Percentiles rank a stretch among this genome's conserved stretches.
These are phyloP conservation scores for Tanypteryx hageni DNA, from an alignment of 2,888 invertebrate species.

Conservation along the genomic window DNA sequence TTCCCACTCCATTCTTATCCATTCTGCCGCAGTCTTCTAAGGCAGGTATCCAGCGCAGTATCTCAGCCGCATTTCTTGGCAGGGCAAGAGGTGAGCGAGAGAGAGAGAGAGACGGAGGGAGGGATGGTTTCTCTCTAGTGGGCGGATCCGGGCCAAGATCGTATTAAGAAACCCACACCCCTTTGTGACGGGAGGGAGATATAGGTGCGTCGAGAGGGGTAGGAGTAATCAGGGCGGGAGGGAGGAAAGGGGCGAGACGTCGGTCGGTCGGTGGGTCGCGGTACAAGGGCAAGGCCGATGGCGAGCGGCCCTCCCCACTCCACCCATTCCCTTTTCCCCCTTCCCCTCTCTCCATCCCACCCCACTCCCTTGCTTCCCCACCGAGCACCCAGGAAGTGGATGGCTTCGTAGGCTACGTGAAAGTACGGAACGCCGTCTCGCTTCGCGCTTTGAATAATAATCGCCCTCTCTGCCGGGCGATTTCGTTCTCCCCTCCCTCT, in stretches of 20 bases:
- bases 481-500: not conserved
- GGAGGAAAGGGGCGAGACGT: not conserved
- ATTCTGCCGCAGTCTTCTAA: not conserved
- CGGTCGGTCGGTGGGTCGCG: not conserved
- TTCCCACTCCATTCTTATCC: not conserved
- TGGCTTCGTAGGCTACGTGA: slow-evolving; percentile 12
- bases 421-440: slow-evolving; percentile 13
- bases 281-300: slow-evolving; percentile 11
- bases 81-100: not conserved
- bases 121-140: not conserved
- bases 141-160: not conserved
- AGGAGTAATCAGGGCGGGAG: too few species aligned
- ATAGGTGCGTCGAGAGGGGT: too few species aligned
- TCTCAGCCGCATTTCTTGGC: not conserved
- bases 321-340: slow-evolving; percentile 10
- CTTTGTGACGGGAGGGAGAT: too few species aligned
- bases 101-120: too few species aligned
- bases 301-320: not conserved
- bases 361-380: too few species aligned
- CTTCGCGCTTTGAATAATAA: slow-evolving; percentile 13
- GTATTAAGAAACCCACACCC: not conserved
- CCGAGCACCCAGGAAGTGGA: not conserved
- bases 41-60: not conserved
- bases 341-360: too few species aligned
- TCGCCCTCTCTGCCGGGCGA: not conserved